Percentiles rank a stretch among this genome's conserved stretches.
Evolutionary conservation across 2,888 invertebrate species (phyloP).

Genomic region (Serrognathus titanus): DNA sequence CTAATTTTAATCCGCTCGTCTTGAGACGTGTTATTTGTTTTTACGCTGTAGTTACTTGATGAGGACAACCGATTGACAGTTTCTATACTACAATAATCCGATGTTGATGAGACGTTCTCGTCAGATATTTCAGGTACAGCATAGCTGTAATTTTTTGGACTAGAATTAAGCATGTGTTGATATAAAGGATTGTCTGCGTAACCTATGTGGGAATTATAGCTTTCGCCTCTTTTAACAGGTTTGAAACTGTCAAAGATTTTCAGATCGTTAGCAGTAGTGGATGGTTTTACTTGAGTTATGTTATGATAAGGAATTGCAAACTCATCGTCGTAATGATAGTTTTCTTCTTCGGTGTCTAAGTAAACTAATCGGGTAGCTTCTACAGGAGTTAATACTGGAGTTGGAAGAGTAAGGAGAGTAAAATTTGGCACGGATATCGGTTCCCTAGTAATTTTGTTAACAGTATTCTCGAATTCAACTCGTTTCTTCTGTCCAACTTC

Average conservation of each 20-base stretch:
- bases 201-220: slow-evolving; percentile 55
- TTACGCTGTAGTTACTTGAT: slow-evolving; percentile 49
- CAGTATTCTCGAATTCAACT: slow-evolving; percentile 45
- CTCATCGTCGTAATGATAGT: slow-evolving; percentile 29
- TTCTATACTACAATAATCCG: slow-evolving; percentile 75
- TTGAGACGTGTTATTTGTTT: slow-evolving; percentile 42
- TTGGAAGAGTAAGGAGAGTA: slow-evolving; percentile 58
- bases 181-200: slow-evolving; percentile 50
- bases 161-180: slow-evolving; percentile 56
- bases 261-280: slow-evolving; percentile 6
- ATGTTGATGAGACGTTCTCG: slow-evolving; percentile 63
- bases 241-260: slow-evolving; percentile 55
- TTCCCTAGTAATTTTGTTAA: slow-evolving; percentile 57
- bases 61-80: slow-evolving; percentile 58
- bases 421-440: slow-evolving; percentile 75
- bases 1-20: slow-evolving; percentile 40
- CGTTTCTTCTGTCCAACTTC: slow-evolving; percentile 30
- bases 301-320: slow-evolving; percentile 28
- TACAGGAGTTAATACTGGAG: slow-evolving; percentile 64
- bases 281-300: slow-evolving; percentile 30
- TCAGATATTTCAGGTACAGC: slow-evolving; percentile 55
- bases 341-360: slow-evolving; percentile 66
- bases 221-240: slow-evolving; percentile 52
- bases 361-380: slow-evolving; percentile 68
- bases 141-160: slow-evolving; percentile 57